A percentile compares a stretch with the other conserved stretches of the same genome.
phyloP scores from a whole-genome alignment of 2,797 vertebrate genomes.

The Betta splendens region DNA sequence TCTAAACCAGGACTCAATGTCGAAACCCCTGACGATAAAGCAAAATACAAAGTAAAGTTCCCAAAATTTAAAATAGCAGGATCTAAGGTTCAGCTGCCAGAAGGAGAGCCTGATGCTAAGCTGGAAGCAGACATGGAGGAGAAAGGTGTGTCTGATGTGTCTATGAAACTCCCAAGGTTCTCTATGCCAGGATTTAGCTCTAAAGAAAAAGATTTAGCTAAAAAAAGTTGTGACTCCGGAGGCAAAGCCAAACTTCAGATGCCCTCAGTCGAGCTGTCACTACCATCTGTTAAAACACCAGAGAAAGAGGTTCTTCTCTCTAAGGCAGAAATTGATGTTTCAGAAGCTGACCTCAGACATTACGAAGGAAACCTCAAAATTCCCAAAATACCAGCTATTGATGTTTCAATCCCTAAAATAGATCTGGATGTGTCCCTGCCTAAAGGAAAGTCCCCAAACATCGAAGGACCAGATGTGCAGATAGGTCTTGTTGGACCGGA shows the following conservation, averaged over 20 bases:
- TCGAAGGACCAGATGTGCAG: constrained; percentile 39
- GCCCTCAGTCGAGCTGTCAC: constrained; percentile 80
- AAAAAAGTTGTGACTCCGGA: constrained; percentile 41
- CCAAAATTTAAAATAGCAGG: constrained; percentile 70
- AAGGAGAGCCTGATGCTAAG: constrained; percentile 54
- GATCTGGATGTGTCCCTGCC: constrained; percentile 67
- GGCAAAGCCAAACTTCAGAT: constrained; percentile 74
- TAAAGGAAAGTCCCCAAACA: background rate
- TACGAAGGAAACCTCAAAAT: constrained; percentile 82
- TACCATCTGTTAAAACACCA: constrained; percentile 71
- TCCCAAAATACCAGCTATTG: constrained; percentile 77
- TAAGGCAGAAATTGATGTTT: constrained; percentile 79
- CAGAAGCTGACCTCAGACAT: constrained; percentile 75
- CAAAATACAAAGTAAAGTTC: constrained; percentile 73
- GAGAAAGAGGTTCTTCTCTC: constrained; percentile 76
- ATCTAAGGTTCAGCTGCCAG: constrained; percentile 63
- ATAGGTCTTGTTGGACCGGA: constrained; percentile 15
- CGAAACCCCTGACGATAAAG: constrained; percentile 55
- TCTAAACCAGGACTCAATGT: constrained; percentile 52
- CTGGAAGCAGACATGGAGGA: constrained; percentile 42
- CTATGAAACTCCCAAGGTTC: constrained; percentile 79
- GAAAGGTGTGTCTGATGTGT: constrained; percentile 68
- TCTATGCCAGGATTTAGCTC: constrained; percentile 75
- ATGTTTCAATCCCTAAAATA: constrained; percentile 78
- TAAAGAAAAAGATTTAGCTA: constrained; percentile 67